These are phyloP conservation scores for Casuarius casuarius DNA, from an alignment of 2,113 vertebrate species.

Conservation along the genomic window DNA sequence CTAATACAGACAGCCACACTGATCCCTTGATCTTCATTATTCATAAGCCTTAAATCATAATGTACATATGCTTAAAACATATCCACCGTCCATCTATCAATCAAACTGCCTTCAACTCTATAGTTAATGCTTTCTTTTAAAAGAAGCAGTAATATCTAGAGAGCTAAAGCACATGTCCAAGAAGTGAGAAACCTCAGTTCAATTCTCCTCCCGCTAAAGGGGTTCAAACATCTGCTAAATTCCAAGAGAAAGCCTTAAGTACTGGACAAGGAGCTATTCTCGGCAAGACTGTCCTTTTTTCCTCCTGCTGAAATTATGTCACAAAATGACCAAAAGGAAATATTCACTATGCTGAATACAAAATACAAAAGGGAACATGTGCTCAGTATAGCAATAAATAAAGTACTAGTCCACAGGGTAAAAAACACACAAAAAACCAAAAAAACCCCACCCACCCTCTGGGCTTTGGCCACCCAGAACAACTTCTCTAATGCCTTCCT, in stretches of 20 bases:
- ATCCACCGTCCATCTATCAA: neutral
- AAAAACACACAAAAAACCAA: too few relatives aligned
- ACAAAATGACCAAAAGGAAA: neutral
- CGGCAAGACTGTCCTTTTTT: neutral
- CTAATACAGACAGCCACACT: neutral
- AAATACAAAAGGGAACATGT: neutral
- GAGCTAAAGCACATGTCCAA: neutral
- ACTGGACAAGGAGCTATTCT: neutral
- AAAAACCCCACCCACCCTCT: neutral
- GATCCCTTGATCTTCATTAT: neutral
- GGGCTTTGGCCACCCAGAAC: neutral
- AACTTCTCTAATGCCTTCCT: neutral
- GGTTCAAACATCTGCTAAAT: neutral
- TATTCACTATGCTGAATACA: neutral
- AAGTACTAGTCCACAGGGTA: neutral
- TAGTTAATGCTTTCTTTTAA: neutral
- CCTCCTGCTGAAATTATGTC: neutral
- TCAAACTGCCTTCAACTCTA: neutral
- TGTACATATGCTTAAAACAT: neutral
- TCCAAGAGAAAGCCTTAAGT: neutral
- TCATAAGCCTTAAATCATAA: neutral
- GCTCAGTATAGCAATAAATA: neutral
- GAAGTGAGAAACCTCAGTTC: neutral
- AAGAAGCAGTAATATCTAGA: neutral
- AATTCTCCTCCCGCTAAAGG: neutral